These are phyloP conservation scores for Andrena bicolor DNA, from an alignment of 2,888 invertebrate genomes.

Conservation along the genomic window DNA sequence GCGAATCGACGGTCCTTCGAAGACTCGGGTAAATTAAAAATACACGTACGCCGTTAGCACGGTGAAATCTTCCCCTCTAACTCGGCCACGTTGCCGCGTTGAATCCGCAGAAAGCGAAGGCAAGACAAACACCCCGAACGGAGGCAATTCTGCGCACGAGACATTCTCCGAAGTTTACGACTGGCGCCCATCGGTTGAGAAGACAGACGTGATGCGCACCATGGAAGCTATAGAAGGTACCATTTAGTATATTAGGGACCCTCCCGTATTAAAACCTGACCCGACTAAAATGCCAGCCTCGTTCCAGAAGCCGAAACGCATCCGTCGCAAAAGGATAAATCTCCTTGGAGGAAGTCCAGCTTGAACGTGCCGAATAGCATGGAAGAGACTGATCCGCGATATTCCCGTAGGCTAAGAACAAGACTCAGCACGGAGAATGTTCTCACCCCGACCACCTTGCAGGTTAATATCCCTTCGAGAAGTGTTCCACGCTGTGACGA, in stretches of 20 bases:
- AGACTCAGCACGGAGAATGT: conserved; percentile 83
- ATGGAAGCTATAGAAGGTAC: conserved; percentile 94
- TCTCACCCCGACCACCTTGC: conserved; percentile 82
- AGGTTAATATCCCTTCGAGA: conserved; percentile 74
- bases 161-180: conserved; percentile 89
- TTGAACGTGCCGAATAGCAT: conserved; percentile 88
- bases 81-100: conserved; percentile 1
- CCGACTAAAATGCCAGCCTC: neutral
- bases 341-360: conserved; percentile 91
- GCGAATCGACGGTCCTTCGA: conserved; percentile 92
- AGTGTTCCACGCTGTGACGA: too few species aligned
- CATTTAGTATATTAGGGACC: too few species aligned
- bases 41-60: neutral
- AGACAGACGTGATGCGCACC: conserved; percentile 93
- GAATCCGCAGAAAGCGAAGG: conserved; percentile 90
- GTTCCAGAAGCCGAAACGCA: conserved; percentile 89
- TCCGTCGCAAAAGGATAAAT: conserved; percentile 89
- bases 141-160: conserved; percentile 87
- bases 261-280: too few species aligned
- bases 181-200: conserved; percentile 94
- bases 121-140: conserved; percentile 91
- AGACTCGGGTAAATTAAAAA: conserved; percentile 93
- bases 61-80: neutral
- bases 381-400: conserved; percentile 89
- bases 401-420: conserved; percentile 85